These are phyloP conservation scores for Spilosoma lubricipeda DNA, from an alignment of 2,888 invertebrate species.

Conservation along the genomic window DNA sequence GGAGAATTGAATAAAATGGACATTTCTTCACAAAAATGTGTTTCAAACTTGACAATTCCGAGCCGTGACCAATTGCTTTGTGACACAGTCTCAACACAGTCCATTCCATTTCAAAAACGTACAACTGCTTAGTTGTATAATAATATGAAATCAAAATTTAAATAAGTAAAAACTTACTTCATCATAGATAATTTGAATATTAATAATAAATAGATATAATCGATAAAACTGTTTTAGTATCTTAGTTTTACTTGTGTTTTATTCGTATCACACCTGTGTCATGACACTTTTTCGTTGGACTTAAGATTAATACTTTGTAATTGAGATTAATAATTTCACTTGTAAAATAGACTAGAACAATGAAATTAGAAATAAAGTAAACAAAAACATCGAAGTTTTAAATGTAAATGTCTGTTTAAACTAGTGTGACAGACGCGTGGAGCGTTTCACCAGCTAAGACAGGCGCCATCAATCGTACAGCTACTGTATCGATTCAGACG, in stretches of 20 bases:
- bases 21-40: conserved; percentile 68
- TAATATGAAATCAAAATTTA: background rate
- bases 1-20: conserved; percentile 65
- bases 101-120: conserved; percentile 60
- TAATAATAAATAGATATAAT: too few relatives aligned
- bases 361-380: background rate
- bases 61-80: conserved; percentile 73
- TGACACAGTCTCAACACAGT: conserved; percentile 69
- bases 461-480: conserved; percentile 75
- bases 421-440: conserved; percentile 52
- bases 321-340: background rate
- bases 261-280: too few relatives aligned
- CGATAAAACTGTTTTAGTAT: too few relatives aligned
- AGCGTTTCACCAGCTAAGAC: conserved; percentile 52
- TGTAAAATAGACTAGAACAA: background rate
- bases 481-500: conserved; percentile 73
- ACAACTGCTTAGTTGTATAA: conserved; percentile 46
- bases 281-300: too few relatives aligned
- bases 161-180: background rate
- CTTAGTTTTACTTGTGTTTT: too few relatives aligned
- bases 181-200: background rate
- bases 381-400: conserved; percentile 25
- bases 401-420: conserved; percentile 48
- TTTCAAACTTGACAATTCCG: conserved; percentile 52
- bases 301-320: too few relatives aligned